Base-by-base conservation (phyloP, 2,797 vertebrate genomes). In the Eulemur coronatus region DNA sequence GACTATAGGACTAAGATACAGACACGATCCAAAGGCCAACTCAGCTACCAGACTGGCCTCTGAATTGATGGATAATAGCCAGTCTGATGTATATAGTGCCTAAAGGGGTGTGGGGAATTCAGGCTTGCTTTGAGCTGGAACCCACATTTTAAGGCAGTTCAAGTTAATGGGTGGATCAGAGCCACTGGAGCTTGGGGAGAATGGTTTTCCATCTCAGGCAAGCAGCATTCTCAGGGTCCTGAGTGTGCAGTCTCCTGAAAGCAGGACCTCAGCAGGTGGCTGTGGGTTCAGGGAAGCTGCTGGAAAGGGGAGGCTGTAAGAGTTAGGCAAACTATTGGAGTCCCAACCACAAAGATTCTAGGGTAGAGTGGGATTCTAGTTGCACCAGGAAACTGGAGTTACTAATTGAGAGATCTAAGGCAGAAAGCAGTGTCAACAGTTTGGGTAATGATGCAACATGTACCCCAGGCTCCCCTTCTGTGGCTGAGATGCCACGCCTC, bases 51-150 rank as follows among this genome's bases (percentile, higher is more conserved):
- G 11, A 35, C 52, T 61, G 48, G 57, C 67, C 41, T 3, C 22
- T 20, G 33, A 2, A 30, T 33, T 0, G 1, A 46, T 4, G 41
- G 2, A 57, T 0, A 28, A 57, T 0, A 28, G n/a, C 26, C 20
- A 14, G 17, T 63, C 26, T 18, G 4, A 28, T 13, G 55, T 4
- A 17, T 5, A 10, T 1, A 18, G 2, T 26, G 18, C 35, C 55
- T n/a, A 0, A 20, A 46, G 22, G 72, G 11, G 11, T 11, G 12
- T 0, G 0, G 50, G 35, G 0, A 22, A 28, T 6, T 8, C 9
- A 18, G 35, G 0, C 46, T 38, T 10, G 17, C 18, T 28, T 30
- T 43, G 75, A 38, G 35, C 33, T 52, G 28, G n/a, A 10, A 24
- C 26, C n/a, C 26, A 10, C 17, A 41, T 55, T 38, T 11, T 11